phyloP scores from a whole-genome alignment of 2,888 invertebrate species.

The Odontocerum albicorne region DNA sequence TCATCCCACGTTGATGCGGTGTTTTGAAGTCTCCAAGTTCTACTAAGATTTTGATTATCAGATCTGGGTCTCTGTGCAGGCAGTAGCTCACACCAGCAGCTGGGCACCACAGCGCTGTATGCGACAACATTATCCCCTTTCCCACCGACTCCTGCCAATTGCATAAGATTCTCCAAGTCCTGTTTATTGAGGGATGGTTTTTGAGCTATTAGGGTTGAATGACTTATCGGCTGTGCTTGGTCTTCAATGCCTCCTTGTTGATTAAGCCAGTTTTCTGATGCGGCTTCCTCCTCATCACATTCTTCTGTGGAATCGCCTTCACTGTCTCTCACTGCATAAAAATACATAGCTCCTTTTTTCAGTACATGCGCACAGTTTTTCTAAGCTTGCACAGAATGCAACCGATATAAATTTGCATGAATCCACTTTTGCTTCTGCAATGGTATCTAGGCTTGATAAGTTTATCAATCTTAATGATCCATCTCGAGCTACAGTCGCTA shows the following conservation, averaged over 20 bases:
- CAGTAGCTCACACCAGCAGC: slow-evolving; percentile 92
- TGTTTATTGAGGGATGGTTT: slow-evolving; percentile 58
- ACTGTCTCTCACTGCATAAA: slow-evolving; percentile 74
- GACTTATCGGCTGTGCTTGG: slow-evolving; percentile 17
- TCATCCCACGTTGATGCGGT: slow-evolving; percentile 92
- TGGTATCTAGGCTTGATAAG: slow-evolving; percentile 67
- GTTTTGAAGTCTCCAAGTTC: slow-evolving; percentile 87
- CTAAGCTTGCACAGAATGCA: slow-evolving; percentile 85
- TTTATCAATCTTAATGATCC: slow-evolving; percentile 75
- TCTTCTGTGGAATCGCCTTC: slow-evolving; percentile 74
- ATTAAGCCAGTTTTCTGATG: slow-evolving; percentile 22
- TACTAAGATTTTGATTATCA: slow-evolving; percentile 82
- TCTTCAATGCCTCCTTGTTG: slow-evolving; percentile 16
- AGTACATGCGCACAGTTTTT: slow-evolving; percentile 83
- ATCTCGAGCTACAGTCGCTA: slow-evolving; percentile 73
- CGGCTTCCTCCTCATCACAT: slow-evolving; percentile 66
- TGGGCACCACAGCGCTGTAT: slow-evolving; percentile 87
- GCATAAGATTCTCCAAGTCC: slow-evolving; percentile 70
- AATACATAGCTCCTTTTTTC: slow-evolving; percentile 78
- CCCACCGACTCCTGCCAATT: slow-evolving; percentile 76
- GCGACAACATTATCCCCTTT: slow-evolving; percentile 52
- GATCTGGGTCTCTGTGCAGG: slow-evolving; percentile 88
- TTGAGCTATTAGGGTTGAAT: slow-evolving; percentile 54
- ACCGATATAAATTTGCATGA: slow-evolving; percentile 77
- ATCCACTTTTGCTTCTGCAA: slow-evolving; percentile 69